Evolutionary conservation across 2,797 vertebrate species (phyloP), one percentile per base, ranked within the genome.

Genomic region (Premnoplex brunnescens): DNA sequence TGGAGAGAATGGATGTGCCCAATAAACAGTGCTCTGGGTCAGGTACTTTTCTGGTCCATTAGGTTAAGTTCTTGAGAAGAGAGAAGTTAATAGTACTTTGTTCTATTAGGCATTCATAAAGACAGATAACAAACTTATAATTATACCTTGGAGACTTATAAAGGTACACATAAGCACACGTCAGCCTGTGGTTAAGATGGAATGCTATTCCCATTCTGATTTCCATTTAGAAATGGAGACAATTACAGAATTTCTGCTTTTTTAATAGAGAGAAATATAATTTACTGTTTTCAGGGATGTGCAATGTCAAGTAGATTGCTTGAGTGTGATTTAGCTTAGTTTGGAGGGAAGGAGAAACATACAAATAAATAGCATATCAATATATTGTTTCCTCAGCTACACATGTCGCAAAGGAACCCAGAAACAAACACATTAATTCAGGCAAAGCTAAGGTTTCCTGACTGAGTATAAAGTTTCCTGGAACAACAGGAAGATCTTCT

Each of bases 71-170:
- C 71, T 94, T 64, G 66, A 72, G 58, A 94, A 86, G 19, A 66
- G 30, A 88, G 13, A 93, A 52, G 51, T 80, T 96, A 96, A 92
- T 84, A 93, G 44, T 48, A 59, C 64, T 79, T 94, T 96, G 73
- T 95, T 96, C 92, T 96, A 56, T 79, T 88, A 96, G 67, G 59
- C 87, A 77, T 97, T 97, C 79, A 96, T 92, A 94, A 96, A 96
- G 76, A 39, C 34, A 55, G 44, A 72, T 74, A 94, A 96, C 97
- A 97, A 97, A 93, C 76, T 68, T 86, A 80, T 93, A 95, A 97
- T 95, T 96, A 95, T 41, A 46, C 66, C 51, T 79, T 54, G 32
- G 67, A 71, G 94, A 94, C 66, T 73, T 93, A 21, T 52, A 96
- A 96, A 97, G 66, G 72, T 85, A 68, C 32, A 88, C 43, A 51